Percentiles rank a stretch among this genome's conserved stretches.
phyloP scores from a whole-genome alignment of 2,797 vertebrate species.

The Molothrus aeneus region DNA sequence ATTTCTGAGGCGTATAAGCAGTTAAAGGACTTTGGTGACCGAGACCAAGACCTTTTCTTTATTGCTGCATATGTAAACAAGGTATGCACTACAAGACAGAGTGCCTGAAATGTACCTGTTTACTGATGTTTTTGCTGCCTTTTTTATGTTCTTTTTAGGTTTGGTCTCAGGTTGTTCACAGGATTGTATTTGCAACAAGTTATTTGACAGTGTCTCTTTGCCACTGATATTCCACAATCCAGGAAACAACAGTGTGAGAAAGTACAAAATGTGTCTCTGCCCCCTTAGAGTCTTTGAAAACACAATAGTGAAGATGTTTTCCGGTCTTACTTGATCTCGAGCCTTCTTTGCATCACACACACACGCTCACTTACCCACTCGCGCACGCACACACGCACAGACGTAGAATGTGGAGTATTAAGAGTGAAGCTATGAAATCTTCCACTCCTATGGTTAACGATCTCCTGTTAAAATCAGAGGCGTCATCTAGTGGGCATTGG shows the following conservation, averaged over 20 bases:
- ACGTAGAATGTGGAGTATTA: fast-evolving
- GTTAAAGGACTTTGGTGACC: fast-evolving
- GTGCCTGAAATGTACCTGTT: background rate
- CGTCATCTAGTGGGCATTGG: slow-evolving; percentile 73
- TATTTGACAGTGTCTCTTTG: background rate
- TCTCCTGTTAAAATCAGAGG: slow-evolving; percentile 66
- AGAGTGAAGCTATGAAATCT: background rate
- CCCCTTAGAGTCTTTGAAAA: background rate
- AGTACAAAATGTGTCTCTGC: background rate
- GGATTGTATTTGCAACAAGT: background rate
- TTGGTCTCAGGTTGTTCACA: background rate
- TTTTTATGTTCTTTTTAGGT: background rate
- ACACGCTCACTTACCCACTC: background rate
- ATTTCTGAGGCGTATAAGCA: background rate
- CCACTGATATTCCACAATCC: background rate
- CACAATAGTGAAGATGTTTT: background rate
- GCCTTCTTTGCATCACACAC: background rate
- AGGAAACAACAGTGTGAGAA: background rate
- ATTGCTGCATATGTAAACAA: background rate
- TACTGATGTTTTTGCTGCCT: background rate
- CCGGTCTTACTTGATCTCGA: background rate
- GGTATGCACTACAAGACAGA: background rate
- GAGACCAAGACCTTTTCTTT: background rate
- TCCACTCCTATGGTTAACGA: fast-evolving
- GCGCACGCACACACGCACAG: too few relatives aligned